Conservation (phyloP, 1,140 invertebrate genomes). For the Temnothorax curvispinosus region DNA sequence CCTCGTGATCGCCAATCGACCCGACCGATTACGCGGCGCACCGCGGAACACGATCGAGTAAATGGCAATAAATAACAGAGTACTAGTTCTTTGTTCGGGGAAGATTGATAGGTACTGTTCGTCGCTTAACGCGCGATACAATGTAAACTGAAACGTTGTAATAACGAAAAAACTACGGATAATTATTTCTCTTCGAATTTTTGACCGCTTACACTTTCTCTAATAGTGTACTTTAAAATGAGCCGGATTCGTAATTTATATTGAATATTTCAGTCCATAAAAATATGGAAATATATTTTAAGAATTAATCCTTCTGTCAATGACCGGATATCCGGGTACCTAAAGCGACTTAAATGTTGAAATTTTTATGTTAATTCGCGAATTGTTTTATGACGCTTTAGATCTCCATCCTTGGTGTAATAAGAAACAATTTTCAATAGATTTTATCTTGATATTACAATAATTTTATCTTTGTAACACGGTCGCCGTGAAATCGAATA, state of each 20-base stretch:
- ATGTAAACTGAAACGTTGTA: constrained; percentile 19
- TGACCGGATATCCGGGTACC: no score
- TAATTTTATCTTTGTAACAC: no score
- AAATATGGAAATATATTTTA: no score
- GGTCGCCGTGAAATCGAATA: no score
- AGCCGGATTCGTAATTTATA: not conserved
- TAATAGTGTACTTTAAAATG: not conserved
- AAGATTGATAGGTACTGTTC: constrained; percentile 34
- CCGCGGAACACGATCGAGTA: constrained; percentile 35
- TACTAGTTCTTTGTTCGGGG: constrained; percentile 21
- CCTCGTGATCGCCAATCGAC: constrained; percentile 21
- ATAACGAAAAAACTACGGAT: constrained; percentile 10
- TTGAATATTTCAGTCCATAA: not conserved
- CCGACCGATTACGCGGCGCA: constrained; percentile 31
- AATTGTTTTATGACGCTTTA: no score
- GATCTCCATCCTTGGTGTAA: no score
- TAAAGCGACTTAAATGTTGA: no score
- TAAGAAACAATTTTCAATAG: no score
- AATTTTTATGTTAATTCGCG: no score
- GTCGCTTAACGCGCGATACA: constrained; percentile 28
- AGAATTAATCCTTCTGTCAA: no score
- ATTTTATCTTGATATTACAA: no score
- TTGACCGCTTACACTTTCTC: not conserved
- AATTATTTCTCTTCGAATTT: constrained; percentile 12
- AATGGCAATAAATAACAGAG: constrained; percentile 53